Base-by-base conservation (phyloP, 2,888 invertebrate species). In the Tanypteryx hageni region DNA sequence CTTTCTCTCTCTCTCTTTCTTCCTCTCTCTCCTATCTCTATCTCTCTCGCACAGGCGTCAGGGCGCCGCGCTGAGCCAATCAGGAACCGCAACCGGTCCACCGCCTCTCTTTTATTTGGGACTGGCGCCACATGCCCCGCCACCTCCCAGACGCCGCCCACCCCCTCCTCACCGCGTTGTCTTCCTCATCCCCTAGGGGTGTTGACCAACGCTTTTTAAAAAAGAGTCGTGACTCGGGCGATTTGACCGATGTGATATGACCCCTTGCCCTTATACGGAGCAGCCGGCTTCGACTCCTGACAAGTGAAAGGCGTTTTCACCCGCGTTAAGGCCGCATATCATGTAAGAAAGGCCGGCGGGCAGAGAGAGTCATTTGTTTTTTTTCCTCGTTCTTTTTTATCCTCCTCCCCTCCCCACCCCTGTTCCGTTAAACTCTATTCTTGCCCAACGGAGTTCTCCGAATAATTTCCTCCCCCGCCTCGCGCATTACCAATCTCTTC, bases 171-270 rank as follows among this genome's bases (percentile, higher is more conserved):
- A 59, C 31, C 64, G 61, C 8, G 44, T 44, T 44, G 31, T 44
- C 82, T 44, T 83, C 56, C 56, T 56, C 44, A 86, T 68, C 89
- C 89, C 86, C 89, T 68, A 8, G 27, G 56, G 68, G 44, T 89
- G 64, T 89, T 89, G 89, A 89, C 89, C 89, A 89, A 89, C 64
- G 64, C 64, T 27, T 86, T 89, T 44, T 44, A 89, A 58, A 89
- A 89, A 89, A 89, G 61, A 89, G 89, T 89, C 89, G 89, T 89
- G 89, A 89, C 89, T 64, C 64, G 64, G 64, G 89, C 64, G 89
- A 89, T 89, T 89, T 89, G 89, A 89, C 64, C 89, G 89, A 89
- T 89, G 89, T 89, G 89, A 89, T 89, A 89, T 68, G 89, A 86
- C 86, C 86, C 86, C 89, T 64, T n/a, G 64, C 61, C 89, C 89